phyloP scores from a whole-genome alignment of 2,113 vertebrate species.

The Halichoeres trimaculatus region DNA sequence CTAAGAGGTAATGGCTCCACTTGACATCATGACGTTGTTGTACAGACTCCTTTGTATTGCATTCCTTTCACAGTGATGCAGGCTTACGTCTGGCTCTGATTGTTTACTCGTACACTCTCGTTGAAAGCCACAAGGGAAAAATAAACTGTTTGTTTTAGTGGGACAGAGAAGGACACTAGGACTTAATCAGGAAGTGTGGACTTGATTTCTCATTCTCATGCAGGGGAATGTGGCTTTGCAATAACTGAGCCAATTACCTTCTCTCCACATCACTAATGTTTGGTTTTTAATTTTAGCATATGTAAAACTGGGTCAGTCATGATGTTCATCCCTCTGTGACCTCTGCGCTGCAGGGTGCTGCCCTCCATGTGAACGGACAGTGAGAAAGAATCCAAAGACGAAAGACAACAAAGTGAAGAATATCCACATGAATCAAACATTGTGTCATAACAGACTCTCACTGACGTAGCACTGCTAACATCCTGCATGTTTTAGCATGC shows the following conservation, averaged over 20 bases:
- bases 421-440: background rate
- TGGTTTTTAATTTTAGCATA: background rate
- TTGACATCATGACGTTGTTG: background rate
- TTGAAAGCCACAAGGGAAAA: constrained; percentile 10
- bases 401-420: background rate
- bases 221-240: background rate
- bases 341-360: background rate
- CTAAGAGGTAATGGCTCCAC: background rate
- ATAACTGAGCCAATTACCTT: background rate
- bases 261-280: background rate
- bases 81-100: background rate
- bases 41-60: background rate
- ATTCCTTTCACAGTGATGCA: background rate
- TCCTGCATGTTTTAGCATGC: constrained; percentile 73
- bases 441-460: background rate
- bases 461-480: background rate
- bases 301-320: background rate
- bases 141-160: constrained; percentile 29
- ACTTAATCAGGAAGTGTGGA: constrained; percentile 27
- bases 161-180: constrained; percentile 22
- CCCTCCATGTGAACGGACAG: constrained; percentile 6
- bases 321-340: background rate
- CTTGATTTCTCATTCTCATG: constrained; percentile 9
- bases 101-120: background rate
- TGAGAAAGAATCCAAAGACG: background rate